phyloP scores from a whole-genome alignment of 2,888 invertebrate species.

The Mesodorylaimus sp. region DNA sequence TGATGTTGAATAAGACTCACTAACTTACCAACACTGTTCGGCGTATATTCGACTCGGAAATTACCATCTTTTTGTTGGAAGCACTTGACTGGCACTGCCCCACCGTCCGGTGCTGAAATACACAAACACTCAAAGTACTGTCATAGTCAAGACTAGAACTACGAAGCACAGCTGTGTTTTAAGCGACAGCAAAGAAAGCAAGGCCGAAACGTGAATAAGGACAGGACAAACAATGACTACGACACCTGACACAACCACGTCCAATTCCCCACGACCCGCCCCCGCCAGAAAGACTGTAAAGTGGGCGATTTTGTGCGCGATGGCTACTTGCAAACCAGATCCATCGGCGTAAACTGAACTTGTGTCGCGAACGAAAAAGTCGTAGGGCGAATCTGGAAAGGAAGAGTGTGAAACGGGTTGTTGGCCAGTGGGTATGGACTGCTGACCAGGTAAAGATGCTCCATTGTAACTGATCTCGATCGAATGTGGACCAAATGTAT shows the following conservation, averaged over 20 bases:
- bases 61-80: constrained; percentile 90
- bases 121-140: constrained; percentile 18
- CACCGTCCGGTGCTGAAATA: constrained; percentile 34
- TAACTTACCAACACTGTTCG: constrained; percentile 30
- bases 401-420: neutral
- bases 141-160: constrained; percentile 18
- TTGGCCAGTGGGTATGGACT: constrained; percentile 19
- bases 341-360: constrained; percentile 23
- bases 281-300: constrained; percentile 26
- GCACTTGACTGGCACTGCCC: constrained; percentile 63
- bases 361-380: constrained; percentile 20
- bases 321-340: constrained; percentile 23
- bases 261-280: constrained; percentile 24
- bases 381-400: constrained; percentile 26
- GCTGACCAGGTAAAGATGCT: constrained; percentile 42
- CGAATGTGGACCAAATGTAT: constrained; percentile 64
- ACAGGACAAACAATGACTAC: too few species aligned
- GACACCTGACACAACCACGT: constrained; percentile 28
- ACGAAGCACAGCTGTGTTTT: constrained; percentile 8
- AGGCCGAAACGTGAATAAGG: too few species aligned
- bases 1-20: too few species aligned
- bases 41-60: constrained; percentile 68
- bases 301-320: constrained; percentile 21
- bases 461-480: constrained; percentile 69
- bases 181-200: constrained; percentile 4